Evolutionary conservation across 2,797 vertebrate genomes (phyloP), one percentile per base, ranked within the genome.

Genomic region (Sebastiscus albofasciatus): DNA sequence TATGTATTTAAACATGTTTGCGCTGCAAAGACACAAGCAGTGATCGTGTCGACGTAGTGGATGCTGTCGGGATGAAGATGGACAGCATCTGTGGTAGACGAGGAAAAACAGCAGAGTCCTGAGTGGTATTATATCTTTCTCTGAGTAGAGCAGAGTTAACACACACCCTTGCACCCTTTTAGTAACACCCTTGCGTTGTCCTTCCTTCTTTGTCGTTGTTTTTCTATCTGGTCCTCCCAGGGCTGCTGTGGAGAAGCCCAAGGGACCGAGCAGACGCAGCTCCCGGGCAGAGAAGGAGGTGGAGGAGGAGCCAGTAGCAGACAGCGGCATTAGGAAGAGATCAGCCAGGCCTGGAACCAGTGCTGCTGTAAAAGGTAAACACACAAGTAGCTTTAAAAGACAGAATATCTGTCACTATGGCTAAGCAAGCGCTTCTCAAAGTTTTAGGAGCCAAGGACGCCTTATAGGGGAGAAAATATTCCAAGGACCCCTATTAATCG

Each of bases 301-400:
- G 34, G 96, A 97, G 85, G 91, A 96, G 81, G 97, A 98, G 90
- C 97, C 97, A 29, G 93, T 93, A 26, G 89, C 96, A 67, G 98
- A 99, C 93, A 98, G 96, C 1, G 96, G 96, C 85, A 96, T 97
- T 83, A 97, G 99, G 90, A 99, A 99, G 94, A 96, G 98, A 85
- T 96, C 97, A 10, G 97, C 96, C 73, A 92, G 98, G 71, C 98
- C 98, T 16, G 97, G 96, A 10, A 95, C 96, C 64, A 92, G 85
- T 83, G 90, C 85, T 86, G 92, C 90, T 90, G 93, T 91, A 39
- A 94, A 94, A 94, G 95, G 93, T 96, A 10, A 34, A 66, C 20
- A 69, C n/a, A 36, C 1, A 66, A 13, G 16, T 18, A 14, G 18
- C 5, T 67, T 72, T 62, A 20, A 72, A 33, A 61, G 22, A 31